These are phyloP conservation scores for Linyphia triangularis DNA, from an alignment of 2,888 invertebrate genomes.

Conservation along the genomic window DNA sequence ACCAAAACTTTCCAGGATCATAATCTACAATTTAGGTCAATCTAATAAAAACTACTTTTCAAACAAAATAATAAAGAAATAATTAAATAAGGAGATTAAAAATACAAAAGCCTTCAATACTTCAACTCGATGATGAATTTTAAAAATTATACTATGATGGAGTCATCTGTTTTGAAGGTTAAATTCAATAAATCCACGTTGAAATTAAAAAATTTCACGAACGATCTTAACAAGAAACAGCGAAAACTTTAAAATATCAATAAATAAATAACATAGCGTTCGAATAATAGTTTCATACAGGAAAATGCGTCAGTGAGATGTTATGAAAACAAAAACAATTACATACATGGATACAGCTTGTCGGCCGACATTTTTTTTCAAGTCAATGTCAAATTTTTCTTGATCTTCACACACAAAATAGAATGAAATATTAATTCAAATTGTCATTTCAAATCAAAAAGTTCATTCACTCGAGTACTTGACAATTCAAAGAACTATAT, in stretches of 20 bases:
- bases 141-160: background rate
- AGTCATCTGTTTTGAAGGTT: constrained; percentile 24
- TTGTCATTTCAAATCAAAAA: background rate
- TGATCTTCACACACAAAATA: constrained; percentile 31
- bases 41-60: no score
- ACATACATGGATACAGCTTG: constrained; percentile 73
- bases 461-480: background rate
- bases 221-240: background rate
- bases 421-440: background rate
- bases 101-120: background rate
- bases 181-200: constrained; percentile 3
- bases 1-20: no score
- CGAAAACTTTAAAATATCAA: background rate
- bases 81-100: background rate
- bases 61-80: background rate
- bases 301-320: background rate
- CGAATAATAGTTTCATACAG: background rate
- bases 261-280: background rate
- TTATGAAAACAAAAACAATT: constrained; percentile 56
- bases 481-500: background rate
- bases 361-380: constrained; percentile 70
- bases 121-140: background rate
- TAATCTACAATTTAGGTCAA: no score
- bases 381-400: constrained; percentile 46
- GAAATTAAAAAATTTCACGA: background rate